Evolutionary conservation across 2,888 invertebrate species (phyloP), one percentile per base, ranked within the genome.

Genomic region (Fabriciana adippe): DNA sequence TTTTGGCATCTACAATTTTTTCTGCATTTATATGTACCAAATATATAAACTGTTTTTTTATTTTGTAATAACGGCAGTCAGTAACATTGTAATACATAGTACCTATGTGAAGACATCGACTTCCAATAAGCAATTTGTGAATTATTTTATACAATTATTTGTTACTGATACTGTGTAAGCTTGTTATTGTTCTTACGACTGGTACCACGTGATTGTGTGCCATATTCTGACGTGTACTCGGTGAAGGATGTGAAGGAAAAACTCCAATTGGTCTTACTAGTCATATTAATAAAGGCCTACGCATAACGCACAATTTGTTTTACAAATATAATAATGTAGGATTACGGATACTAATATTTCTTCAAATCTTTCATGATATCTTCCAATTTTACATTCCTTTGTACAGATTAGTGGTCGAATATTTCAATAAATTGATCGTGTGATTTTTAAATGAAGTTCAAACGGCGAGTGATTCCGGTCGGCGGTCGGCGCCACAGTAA

Each of bases 221-320:
- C 70, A 66, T 68, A 71, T 64, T 16, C 31, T 56, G 47, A 18
- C 50, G 31, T 16, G 16, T 41, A 41, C 35, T 41, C 11, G 35
- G 8, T 41, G 35, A 41, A 41, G 35, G 11, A 41, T 41, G 35
- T 11, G 18, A 61, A 14, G 11, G 15, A 15, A 57, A n/a, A 47
- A 14, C 21, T 61, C 62, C 35, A 72, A 74, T 77, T 73, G 76
- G 76, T 75, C 86, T 88, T 86, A 80, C 91, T 92, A 92, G 92
- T 92, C 92, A 92, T 89, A 82, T 83, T 79, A 83, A 82, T 78
- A 79, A 88, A 89, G 91, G 91, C 92, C 91, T 92, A 90, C 70
- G 69, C 73, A 75, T 81, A 82, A 83, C 89, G 90, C 90, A 90
- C 90, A 90, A 89, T 83, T 84, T 80, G 73, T 76, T 80, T 82